Evolutionary conservation across 2,888 invertebrate species (phyloP).

Genomic region (Carpatolechia fugitivella): DNA sequence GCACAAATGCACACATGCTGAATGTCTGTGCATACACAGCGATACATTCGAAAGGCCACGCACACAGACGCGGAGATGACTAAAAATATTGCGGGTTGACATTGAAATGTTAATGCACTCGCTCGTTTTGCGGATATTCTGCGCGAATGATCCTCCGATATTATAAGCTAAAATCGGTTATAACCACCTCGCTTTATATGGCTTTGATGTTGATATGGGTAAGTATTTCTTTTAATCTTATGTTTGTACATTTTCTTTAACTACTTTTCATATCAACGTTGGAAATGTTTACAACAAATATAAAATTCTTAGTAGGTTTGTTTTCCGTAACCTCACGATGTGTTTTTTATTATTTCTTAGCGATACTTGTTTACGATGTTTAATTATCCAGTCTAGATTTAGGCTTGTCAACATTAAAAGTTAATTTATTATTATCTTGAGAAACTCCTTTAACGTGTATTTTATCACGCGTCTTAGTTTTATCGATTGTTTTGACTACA

Average conservation of each 20-base stretch:
- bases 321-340: too few relatives aligned
- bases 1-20: slow-evolving; percentile 23
- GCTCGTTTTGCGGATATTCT: slow-evolving; percentile 61
- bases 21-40: slow-evolving; percentile 9
- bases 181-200: not conserved
- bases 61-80: slow-evolving; percentile 60
- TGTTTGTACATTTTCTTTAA: not conserved
- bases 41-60: slow-evolving; percentile 54
- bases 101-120: slow-evolving; percentile 79
- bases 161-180: slow-evolving; percentile 6
- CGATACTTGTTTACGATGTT: too few relatives aligned
- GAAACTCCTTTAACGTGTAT: not conserved
- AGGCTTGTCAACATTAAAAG: not conserved
- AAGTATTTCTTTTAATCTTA: not conserved
- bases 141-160: slow-evolving; percentile 19
- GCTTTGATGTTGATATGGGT: not conserved
- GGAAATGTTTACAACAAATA: too few relatives aligned
- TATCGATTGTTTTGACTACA: slow-evolving; percentile 66
- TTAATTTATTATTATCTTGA: not conserved
- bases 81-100: slow-evolving; percentile 78
- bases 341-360: too few relatives aligned
- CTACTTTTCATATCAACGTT: too few relatives aligned
- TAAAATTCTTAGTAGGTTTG: too few relatives aligned
- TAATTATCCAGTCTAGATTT: too few relatives aligned
- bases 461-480: slow-evolving; percentile 40